These are phyloP conservation scores for Musca vetustissima DNA, from an alignment of 1,140 invertebrate species.

Conservation along the genomic window DNA sequence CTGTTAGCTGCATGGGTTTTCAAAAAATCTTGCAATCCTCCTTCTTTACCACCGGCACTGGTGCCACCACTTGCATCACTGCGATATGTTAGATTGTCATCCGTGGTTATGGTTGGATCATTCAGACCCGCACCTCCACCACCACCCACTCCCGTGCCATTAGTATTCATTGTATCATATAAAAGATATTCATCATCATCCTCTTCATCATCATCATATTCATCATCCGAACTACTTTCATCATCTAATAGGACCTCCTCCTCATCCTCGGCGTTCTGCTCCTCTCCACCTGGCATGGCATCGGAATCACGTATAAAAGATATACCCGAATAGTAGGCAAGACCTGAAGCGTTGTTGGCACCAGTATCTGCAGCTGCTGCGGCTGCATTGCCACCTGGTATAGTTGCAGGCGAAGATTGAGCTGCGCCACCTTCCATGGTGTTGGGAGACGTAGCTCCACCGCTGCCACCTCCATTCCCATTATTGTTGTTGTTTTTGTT, in stretches of 20 bases:
- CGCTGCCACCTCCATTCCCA: background rate
- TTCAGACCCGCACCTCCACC: too few species aligned
- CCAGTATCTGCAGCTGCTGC: too few species aligned
- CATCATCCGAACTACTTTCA: constrained; percentile 46
- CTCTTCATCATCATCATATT: constrained; percentile 41
- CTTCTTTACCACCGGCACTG: constrained; percentile 29
- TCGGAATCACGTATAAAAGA: constrained; percentile 46
- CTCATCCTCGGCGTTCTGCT: background rate
- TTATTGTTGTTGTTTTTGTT: background rate
- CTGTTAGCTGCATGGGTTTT: constrained; percentile 31
- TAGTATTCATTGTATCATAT: constrained; percentile 15
- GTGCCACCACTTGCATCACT: constrained; percentile 5
- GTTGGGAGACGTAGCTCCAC: background rate
- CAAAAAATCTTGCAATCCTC: constrained; percentile 39
- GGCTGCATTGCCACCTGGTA: background rate
- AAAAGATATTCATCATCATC: constrained; percentile 30
- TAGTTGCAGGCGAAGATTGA: too few species aligned
- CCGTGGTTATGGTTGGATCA: background rate
- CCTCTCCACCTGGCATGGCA: constrained; percentile 23
- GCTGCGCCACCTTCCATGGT: background rate
- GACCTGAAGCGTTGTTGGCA: constrained; percentile 32
- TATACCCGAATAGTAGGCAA: constrained; percentile 50
- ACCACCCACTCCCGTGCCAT: too few species aligned
- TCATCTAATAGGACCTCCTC: constrained; percentile 16
- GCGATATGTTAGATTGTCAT: constrained; percentile 9